Conservation (phyloP, 1,140 invertebrate species). For the Formica selysi region DNA sequence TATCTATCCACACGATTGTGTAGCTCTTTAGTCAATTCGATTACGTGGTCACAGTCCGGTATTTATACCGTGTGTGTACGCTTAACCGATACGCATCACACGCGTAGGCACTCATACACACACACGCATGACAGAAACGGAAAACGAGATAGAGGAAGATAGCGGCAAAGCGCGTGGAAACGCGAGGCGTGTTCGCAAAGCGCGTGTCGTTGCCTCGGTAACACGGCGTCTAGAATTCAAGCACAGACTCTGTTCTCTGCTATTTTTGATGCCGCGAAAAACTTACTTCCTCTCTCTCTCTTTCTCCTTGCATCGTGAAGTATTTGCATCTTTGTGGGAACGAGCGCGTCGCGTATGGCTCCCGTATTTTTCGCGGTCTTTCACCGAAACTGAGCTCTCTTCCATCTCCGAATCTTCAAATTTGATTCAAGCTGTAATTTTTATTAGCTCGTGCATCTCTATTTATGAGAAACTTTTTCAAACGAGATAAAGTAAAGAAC, state of each 20-base stretch:
- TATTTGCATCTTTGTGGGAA: constrained; percentile 52
- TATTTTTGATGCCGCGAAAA: constrained; percentile 74
- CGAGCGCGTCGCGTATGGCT: background rate
- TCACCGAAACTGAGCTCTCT: background rate
- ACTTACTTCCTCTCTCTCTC: constrained; percentile 54
- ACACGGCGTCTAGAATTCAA: constrained; percentile 64
- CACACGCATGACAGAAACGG: constrained; percentile 11
- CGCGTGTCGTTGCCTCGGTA: constrained; percentile 76
- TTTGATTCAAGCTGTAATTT: too few relatives aligned
- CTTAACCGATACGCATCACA: background rate
- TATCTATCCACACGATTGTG: constrained; percentile 20
- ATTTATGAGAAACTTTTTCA: background rate
- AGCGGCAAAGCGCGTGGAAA: constrained; percentile 12
- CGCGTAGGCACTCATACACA: too few relatives aligned
- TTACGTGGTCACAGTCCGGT: constrained; percentile 38
- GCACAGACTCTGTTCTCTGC: constrained; percentile 53
- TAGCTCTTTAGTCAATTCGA: constrained; percentile 24
- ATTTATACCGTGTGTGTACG: constrained; percentile 30
- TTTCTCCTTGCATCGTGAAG: constrained; percentile 2
- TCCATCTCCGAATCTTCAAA: background rate
- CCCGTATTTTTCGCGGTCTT: background rate
- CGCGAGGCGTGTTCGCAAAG: constrained; percentile 27
- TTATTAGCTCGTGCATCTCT: too few relatives aligned
- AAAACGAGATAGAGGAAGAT: constrained; percentile 51
- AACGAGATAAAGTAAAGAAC: background rate